A percentile compares a stretch with the other conserved stretches of the same genome.
Conservation (phyloP, 2,888 invertebrate genomes). For the Aspidiotus destructor region DNA sequence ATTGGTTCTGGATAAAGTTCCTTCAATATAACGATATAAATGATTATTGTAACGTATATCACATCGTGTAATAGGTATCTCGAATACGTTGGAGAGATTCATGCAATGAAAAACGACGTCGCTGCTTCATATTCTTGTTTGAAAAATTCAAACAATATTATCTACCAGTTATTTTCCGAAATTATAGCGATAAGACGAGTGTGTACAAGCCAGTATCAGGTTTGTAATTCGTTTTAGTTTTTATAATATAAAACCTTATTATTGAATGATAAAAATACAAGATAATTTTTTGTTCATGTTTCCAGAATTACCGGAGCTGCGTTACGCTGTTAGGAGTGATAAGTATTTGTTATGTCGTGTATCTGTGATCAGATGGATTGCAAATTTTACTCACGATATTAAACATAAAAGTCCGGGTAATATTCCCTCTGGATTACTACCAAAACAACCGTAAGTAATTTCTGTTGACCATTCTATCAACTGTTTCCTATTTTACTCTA, state of each 20-base stretch:
- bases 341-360: constrained; percentile 64
- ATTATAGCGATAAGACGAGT: constrained; percentile 67
- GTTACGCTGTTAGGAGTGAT: constrained; percentile 47
- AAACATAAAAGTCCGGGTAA: constrained; percentile 23
- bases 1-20: neutral
- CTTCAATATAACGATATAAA: neutral
- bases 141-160: constrained; percentile 86
- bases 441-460: constrained; percentile 12
- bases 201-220: constrained; percentile 72
- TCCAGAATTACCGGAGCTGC: constrained; percentile 60
- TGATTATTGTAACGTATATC: neutral
- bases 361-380: constrained; percentile 80
- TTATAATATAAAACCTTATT: neutral
- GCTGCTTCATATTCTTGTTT: constrained; percentile 80
- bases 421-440: constrained; percentile 3
- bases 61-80: constrained; percentile 49
- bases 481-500: neutral
- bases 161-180: constrained; percentile 79
- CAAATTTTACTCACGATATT: constrained; percentile 65
- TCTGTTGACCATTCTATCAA: neutral
- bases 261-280: neutral
- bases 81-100: constrained; percentile 85
- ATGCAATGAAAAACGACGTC: constrained; percentile 59
- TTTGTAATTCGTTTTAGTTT: constrained; percentile 42
- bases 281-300: neutral